These are phyloP conservation scores for Hemithea aestivaria DNA, from an alignment of 2,888 invertebrate genomes.

Conservation along the genomic window DNA sequence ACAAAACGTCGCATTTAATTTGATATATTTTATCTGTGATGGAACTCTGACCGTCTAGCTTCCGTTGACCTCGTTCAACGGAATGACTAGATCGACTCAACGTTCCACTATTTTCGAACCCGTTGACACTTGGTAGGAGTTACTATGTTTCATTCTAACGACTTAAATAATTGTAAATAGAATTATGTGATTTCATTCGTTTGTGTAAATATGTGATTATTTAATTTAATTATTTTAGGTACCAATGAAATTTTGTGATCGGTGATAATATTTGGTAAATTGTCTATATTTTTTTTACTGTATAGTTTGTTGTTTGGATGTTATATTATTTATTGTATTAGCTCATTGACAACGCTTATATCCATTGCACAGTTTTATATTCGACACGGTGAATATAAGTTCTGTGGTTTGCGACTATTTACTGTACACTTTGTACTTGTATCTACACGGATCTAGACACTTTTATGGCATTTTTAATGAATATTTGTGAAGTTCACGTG, in stretches of 20 bases:
- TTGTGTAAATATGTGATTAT: constrained; percentile 72
- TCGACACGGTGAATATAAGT: constrained; percentile 36
- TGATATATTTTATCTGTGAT: constrained; percentile 28
- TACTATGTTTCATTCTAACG: constrained; percentile 25
- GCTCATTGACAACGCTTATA: constrained; percentile 42
- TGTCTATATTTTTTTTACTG: constrained; percentile 65
- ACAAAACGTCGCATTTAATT: constrained; percentile 37
- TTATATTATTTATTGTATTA: constrained; percentile 54
- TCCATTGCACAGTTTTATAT: constrained; percentile 40
- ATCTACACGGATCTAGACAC: constrained; percentile 28
- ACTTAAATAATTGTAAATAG: constrained; percentile 61
- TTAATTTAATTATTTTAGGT: constrained; percentile 52
- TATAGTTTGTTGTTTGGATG: constrained; percentile 63
- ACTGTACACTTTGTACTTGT: constrained; percentile 29
- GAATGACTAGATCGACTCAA: constrained; percentile 31
- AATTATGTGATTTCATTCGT: constrained; percentile 57
- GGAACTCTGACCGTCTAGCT: constrained; percentile 47
- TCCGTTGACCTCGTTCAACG: constrained; percentile 50
- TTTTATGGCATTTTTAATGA: constrained; percentile 30
- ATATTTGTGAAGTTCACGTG: constrained; percentile 43
- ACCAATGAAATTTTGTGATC: constrained; percentile 63
- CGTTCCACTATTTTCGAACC: constrained; percentile 19
- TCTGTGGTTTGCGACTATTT: constrained; percentile 31
- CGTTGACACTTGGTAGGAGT: constrained; percentile 29
- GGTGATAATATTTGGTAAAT: constrained; percentile 55